These are phyloP conservation scores for Loris lydekkerianus DNA, from an alignment of 2,797 vertebrate genomes.

Conservation along the genomic window DNA sequence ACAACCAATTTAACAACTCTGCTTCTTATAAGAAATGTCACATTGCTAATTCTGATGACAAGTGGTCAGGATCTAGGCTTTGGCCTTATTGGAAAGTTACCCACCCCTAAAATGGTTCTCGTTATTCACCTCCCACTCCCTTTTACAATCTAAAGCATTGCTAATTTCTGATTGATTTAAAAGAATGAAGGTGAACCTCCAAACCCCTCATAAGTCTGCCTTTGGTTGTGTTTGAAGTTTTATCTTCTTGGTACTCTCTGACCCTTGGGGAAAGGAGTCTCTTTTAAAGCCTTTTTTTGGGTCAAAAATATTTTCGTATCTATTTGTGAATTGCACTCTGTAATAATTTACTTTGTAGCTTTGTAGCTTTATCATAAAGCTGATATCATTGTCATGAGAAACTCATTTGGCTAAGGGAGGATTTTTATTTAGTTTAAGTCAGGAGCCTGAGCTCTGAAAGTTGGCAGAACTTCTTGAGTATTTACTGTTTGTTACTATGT, in stretches of 20 bases:
- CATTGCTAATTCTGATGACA: slow-evolving; percentile 23
- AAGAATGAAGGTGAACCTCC: background rate
- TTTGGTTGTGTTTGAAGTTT: background rate
- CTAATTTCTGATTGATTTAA: slow-evolving; percentile 36
- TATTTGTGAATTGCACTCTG: slow-evolving; percentile 6
- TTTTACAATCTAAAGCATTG: background rate
- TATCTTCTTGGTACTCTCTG: background rate
- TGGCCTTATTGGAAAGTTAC: slow-evolving; percentile 39
- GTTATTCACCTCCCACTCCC: background rate
- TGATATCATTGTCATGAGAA: background rate
- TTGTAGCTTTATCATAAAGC: background rate
- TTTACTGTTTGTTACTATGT: background rate
- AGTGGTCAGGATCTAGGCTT: slow-evolving; percentile 32
- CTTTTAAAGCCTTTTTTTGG: background rate
- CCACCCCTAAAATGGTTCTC: background rate
- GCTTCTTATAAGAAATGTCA: background rate
- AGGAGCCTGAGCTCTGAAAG: background rate
- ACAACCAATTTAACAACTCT: background rate
- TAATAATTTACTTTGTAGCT: background rate
- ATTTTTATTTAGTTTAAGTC: background rate
- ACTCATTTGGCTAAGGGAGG: background rate
- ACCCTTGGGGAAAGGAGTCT: slow-evolving; percentile 9
- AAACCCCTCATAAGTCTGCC: background rate
- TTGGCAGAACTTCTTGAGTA: background rate
- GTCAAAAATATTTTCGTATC: background rate